phyloP scores from a whole-genome alignment of 1,140 invertebrate genomes.

The Drosophila bocqueti region DNA sequence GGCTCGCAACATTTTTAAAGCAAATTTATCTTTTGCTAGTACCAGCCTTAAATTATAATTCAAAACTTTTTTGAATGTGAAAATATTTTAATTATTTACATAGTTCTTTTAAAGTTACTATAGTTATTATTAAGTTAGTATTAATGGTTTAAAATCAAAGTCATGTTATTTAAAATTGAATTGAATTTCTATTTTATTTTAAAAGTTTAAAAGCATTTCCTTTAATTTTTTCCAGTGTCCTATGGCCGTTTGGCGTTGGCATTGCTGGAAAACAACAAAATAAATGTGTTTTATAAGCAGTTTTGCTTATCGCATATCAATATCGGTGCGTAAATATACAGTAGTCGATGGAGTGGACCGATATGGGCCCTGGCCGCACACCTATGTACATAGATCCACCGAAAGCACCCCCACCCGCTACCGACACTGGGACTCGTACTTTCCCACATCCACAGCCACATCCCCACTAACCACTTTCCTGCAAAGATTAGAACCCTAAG shows the following conservation, averaged over 20 bases:
- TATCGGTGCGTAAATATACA: constrained; percentile 84
- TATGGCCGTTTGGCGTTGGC: constrained; percentile 7
- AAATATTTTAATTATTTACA: too few relatives aligned
- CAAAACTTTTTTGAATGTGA: too few relatives aligned
- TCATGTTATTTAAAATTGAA: not conserved
- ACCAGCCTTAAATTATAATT: too few relatives aligned
- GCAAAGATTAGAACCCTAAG: constrained; percentile 46
- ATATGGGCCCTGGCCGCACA: constrained; percentile 47
- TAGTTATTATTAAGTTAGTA: too few relatives aligned
- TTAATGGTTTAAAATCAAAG: too few relatives aligned
- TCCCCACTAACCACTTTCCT: not conserved
- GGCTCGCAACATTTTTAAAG: too few relatives aligned
- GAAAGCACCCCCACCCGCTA: constrained; percentile 19
- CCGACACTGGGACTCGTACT: not conserved
- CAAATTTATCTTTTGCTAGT: too few relatives aligned
- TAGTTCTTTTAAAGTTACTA: too few relatives aligned
- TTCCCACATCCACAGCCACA: not conserved
- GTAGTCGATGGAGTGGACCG: constrained; percentile 75
- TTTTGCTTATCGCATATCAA: constrained; percentile 82
- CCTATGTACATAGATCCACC: constrained; percentile 60
- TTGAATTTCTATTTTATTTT: not conserved
- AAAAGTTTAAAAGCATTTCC: too few relatives aligned
- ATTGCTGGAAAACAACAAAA: constrained; percentile 68
- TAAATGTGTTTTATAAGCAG: constrained; percentile 83
- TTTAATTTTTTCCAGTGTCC: not conserved